These are phyloP conservation scores for Sebastes umbrosus DNA, from an alignment of 2,797 vertebrate species.

Conservation along the genomic window DNA sequence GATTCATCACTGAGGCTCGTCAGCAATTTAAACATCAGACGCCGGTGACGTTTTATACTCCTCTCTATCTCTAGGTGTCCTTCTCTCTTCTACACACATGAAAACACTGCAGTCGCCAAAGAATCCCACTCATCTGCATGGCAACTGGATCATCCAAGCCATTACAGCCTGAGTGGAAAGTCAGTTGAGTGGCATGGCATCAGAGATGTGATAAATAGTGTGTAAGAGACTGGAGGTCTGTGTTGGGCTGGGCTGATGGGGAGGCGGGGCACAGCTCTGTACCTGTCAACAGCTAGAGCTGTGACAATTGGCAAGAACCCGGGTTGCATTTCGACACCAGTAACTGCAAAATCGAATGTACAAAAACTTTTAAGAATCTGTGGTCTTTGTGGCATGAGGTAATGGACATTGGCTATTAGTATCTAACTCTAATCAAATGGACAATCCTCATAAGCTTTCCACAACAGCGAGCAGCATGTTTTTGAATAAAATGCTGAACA, in stretches of 20 bases:
- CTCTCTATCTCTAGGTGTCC: neutral
- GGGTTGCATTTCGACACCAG: no score
- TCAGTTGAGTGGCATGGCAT: neutral
- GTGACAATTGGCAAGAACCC: no score
- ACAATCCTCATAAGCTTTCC: neutral
- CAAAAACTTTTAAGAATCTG: no score
- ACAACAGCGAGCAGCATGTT: neutral
- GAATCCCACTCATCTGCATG: conserved; percentile 12
- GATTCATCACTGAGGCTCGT: conserved; percentile 10
- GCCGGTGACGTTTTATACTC: neutral
- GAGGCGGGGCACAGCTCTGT: neutral
- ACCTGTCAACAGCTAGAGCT: neutral
- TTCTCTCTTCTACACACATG: neutral
- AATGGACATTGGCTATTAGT: neutral
- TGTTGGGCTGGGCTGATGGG: neutral
- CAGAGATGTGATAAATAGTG: neutral
- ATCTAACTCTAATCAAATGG: neutral
- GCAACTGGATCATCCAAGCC: conserved; percentile 4
- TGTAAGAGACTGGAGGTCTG: neutral
- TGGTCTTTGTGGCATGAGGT: neutral
- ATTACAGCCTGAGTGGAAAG: conserved; percentile 17
- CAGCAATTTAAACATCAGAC: conserved; percentile 5
- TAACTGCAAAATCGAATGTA: no score
- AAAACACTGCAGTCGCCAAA: neutral
- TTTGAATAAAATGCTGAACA: no score